These are phyloP conservation scores for Unio pictorum DNA, from an alignment of 2,888 invertebrate genomes.

Conservation along the genomic window DNA sequence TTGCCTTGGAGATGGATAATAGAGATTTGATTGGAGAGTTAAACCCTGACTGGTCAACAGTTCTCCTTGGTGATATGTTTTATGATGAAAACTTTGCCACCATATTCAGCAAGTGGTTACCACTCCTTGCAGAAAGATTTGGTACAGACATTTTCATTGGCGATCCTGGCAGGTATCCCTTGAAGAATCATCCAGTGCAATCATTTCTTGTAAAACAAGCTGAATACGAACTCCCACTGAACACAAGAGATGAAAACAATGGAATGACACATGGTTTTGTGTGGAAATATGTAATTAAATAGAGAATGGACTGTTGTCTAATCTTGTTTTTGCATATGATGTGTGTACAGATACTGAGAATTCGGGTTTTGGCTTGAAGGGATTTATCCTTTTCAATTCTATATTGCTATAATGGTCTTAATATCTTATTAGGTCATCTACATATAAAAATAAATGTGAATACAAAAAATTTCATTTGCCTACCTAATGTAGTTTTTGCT, in stretches of 20 bases:
- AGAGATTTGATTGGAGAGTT: constrained; percentile 72
- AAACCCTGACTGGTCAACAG: constrained; percentile 73
- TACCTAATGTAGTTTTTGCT: too few relatives aligned
- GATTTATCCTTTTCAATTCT: too few relatives aligned
- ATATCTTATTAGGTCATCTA: too few relatives aligned
- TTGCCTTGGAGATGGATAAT: constrained; percentile 75
- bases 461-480: too few relatives aligned
- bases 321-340: background rate
- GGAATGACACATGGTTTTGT: constrained; percentile 53
- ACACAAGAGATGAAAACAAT: constrained; percentile 48
- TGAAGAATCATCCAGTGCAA: constrained; percentile 49
- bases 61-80: constrained; percentile 82
- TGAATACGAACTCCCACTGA: constrained; percentile 39
- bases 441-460: too few relatives aligned
- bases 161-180: constrained; percentile 61
- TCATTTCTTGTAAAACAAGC: constrained; percentile 31
- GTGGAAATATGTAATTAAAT: constrained; percentile 35
- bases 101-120: constrained; percentile 50
- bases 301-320: background rate
- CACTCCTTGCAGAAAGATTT: constrained; percentile 13
- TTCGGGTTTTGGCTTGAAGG: too few relatives aligned
- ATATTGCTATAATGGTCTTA: too few relatives aligned
- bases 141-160: constrained; percentile 54
- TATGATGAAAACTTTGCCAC: constrained; percentile 74
- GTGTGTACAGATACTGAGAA: too few relatives aligned